Base-by-base conservation (phyloP, 1,140 invertebrate genomes). In the Orchestia grillus region DNA sequence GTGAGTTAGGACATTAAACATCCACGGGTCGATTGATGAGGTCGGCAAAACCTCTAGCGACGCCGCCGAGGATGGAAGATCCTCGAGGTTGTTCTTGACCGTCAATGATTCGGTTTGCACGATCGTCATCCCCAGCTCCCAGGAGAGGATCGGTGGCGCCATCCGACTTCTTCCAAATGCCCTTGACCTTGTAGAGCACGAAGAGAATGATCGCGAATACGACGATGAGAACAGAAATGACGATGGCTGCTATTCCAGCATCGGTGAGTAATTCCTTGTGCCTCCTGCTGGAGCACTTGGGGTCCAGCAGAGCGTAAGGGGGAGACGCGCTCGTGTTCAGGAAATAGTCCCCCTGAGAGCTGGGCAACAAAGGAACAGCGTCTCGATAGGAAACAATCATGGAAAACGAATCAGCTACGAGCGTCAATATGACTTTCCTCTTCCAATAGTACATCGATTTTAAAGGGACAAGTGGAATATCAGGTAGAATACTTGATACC, bases 21-120 rank as follows among this genome's bases (percentile, higher is more conserved):
- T 94, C 92, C 11, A 94, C 92, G 40, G 92, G 92, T 44, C 92
- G 45, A n/a, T 45, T 94, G 43, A 94, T 45, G 44, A 94, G 11
- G 92, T 45, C 44, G 92, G 92, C 92, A 45, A 94, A 94, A 19
- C 92, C 44, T 40, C 44, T 40, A 44, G 92, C 92, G 43, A 94
- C 92, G 11, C 92, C 44, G 92, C 44, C n/a, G 0, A 90, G 88
- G 43, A 90, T 90, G 44, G 92, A 94, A 44, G 92, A 94, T 16
- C 40, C 3, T 3, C 8, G 92, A 44, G 41, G 43, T 45, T 94
- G 43, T 94, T 94, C 92, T n/a, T 94, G 43, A 94, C 44, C 92
- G 36, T 45, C 92, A 44, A 47, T 44, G 40, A 90, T 44, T 15
- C 44, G 92, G 47, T 19, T 6, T 77, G 62, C 3, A 77, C 36